Base-by-base conservation (phyloP, 2,888 invertebrate species). In the Sinotaia quadrata region DNA sequence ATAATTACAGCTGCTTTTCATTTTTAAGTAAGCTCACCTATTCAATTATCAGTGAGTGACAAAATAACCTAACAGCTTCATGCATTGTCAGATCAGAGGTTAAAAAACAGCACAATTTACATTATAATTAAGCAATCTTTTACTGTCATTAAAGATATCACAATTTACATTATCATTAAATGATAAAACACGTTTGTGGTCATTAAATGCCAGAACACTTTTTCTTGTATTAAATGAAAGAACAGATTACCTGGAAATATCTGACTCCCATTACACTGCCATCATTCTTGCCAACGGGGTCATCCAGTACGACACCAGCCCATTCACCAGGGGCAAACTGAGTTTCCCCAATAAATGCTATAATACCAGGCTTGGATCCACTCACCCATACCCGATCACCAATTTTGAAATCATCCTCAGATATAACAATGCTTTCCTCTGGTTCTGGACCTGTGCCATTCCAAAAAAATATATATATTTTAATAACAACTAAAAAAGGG, bases 351-450 rank as follows among this genome's bases (percentile, higher is more conserved):
- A 88, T 79, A 71, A 84, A 88, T 5, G 88, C 87, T 49, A 88
- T 87, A 58, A 78, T 73, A 29, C 88, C 88, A 0, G 87, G 82
- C 68, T 88, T 88, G 5, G 81, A 83, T 4, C 88, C 88, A 21
- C 85, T 84, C 10, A 88, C 87, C 94, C 94, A 98, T 77, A 98
- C 95, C 75, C 94, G 91, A 87, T 98, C 95, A 34, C 97, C 97
- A 85, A 98, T 95, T 84, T 96, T 96, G 89, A 96, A 97, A 89
- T 95, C 95, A 90, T 97, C 97, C n/a, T 68, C 57, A 15, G 78
- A 78, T 0, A 73, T 58, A 8, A 68, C 60, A 0, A 74, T 68
- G 33, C 70, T 65, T 41, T 71, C 59, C 49, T 84, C 83, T 37
- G 84, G 81, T 69, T 82, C 84, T 78, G 77, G 36, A 75, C 66